Evolutionary conservation across 2,888 invertebrate species (phyloP), one percentile per base, ranked within the genome.

Genomic region (Blera fallax): DNA sequence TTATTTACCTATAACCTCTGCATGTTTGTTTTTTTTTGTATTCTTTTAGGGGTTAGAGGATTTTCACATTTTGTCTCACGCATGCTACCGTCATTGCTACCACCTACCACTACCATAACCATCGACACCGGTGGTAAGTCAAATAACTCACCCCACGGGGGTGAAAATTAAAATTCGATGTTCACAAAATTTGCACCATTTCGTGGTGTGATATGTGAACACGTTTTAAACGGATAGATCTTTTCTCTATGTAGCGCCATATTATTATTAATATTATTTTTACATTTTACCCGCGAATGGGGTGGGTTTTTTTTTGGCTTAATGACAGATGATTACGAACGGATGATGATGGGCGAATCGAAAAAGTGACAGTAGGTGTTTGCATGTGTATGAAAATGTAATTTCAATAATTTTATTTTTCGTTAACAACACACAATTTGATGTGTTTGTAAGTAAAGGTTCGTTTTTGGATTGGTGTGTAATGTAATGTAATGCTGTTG

Each of bases 321-420:
- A 81, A 85, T 81, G 81, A 65, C 77, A 81, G 70, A 85, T 85
- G 77, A 85, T 85, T 76, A 80, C 69, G 65, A 64, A 65, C 24
- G 72, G 70, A 81, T 72, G 77, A 81, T 60, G 48, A 50, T 37
- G 60, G 70, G 62, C 52, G 52, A 52, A 52, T 56, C 14, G 45
- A 52, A 50, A 40, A 64, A 60, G 64, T 52, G 37, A 62, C 54
- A 52, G 52, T 37, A 21, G 16, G 32, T 45, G 29, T 16, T 37
- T 50, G 27, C 16, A 10, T 21, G 40, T 45, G 45, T 73, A 58
- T 64, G 64, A 45, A 76, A 65, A 80, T 80, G 50, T 37, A 48
- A 70, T 85, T 76, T 80, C 65, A 65, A 85, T 85, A 85, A 85
- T 85, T 77, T 62, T 48, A 77, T 60, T 72, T 65, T 80, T 40